Conservation (phyloP, 1,140 invertebrate genomes). For the Pomacea maculata region DNA sequence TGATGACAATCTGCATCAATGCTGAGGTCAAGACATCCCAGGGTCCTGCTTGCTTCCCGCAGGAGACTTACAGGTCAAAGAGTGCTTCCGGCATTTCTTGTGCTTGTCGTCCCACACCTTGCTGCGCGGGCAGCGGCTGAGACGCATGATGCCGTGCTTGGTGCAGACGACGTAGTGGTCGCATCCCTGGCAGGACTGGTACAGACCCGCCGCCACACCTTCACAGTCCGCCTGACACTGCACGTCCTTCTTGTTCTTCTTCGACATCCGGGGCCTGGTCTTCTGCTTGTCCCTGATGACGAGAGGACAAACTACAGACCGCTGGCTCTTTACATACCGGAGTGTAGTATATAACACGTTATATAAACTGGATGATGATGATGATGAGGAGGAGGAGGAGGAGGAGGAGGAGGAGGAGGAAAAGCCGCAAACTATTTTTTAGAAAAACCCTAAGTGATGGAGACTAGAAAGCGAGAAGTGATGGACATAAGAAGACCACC, state of each 20-base stretch:
- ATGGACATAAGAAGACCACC: no score
- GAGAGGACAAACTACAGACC: no score
- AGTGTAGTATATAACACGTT: background rate
- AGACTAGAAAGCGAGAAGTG: no score
- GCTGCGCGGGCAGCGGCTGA: background rate
- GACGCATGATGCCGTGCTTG: background rate
- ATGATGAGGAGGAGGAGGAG: background rate
- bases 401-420: no score
- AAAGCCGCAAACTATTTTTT: no score
- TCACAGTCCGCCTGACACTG: slow-evolving; percentile 7
- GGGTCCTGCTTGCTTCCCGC: no score
- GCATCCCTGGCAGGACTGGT: slow-evolving; percentile 25
- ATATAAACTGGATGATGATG: background rate
- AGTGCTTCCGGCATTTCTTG: slow-evolving; percentile 12
- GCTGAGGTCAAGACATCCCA: no score
- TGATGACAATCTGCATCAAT: no score
- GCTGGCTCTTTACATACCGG: no score
- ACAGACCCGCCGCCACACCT: background rate
- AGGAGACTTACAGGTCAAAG: background rate
- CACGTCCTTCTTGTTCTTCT: background rate
- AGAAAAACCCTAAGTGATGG: no score
- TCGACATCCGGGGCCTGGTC: no score
- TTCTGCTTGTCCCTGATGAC: no score
- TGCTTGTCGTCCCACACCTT: slow-evolving; percentile 16
- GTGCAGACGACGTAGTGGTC: slow-evolving; percentile 26